These are phyloP conservation scores for Euwallacea fornicatus DNA, from an alignment of 1,140 invertebrate genomes.

Conservation along the genomic window DNA sequence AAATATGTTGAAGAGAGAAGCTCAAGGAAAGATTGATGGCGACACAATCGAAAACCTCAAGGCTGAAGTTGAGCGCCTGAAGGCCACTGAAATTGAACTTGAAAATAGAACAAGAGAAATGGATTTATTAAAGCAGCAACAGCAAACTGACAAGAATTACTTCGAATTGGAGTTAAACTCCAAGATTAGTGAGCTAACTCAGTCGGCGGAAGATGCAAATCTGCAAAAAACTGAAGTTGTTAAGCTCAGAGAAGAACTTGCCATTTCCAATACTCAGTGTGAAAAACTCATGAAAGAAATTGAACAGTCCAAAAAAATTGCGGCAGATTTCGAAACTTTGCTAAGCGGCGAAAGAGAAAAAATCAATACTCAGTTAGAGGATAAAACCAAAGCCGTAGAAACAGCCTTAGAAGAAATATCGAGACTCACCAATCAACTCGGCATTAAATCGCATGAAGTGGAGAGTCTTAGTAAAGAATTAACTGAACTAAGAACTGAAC, in stretches of 20 bases:
- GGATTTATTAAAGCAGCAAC: not conserved
- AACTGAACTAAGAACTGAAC: not conserved
- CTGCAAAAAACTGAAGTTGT: conserved; percentile 13
- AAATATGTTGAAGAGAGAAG: conserved; percentile 5
- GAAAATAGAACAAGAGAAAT: conserved; percentile 24
- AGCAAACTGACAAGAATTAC: conserved; percentile 3
- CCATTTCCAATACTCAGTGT: conserved; percentile 4
- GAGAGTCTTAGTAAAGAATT: not conserved
- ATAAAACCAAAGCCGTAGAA: not conserved
- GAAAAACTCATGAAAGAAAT: conserved; percentile 28
- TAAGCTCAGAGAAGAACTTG: conserved; percentile 18
- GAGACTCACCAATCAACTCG: not conserved
- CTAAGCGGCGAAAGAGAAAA: conserved; percentile 28
- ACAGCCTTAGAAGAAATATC: not conserved
- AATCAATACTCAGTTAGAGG: not conserved
- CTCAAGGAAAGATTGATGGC: conserved; percentile 1
- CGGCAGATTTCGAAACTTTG: conserved; percentile 25
- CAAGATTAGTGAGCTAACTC: conserved; percentile 12
- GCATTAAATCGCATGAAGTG: not conserved
- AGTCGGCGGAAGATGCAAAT: not conserved
- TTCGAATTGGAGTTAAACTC: conserved; percentile 18
- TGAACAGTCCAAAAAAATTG: conserved; percentile 27
- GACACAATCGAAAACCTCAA: conserved; percentile 18
- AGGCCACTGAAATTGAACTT: not conserved
- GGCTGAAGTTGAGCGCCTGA: conserved; percentile 5